Evolutionary conservation across 2,888 invertebrate species (phyloP).

Genomic region (Cremastobaeus sp.): DNA sequence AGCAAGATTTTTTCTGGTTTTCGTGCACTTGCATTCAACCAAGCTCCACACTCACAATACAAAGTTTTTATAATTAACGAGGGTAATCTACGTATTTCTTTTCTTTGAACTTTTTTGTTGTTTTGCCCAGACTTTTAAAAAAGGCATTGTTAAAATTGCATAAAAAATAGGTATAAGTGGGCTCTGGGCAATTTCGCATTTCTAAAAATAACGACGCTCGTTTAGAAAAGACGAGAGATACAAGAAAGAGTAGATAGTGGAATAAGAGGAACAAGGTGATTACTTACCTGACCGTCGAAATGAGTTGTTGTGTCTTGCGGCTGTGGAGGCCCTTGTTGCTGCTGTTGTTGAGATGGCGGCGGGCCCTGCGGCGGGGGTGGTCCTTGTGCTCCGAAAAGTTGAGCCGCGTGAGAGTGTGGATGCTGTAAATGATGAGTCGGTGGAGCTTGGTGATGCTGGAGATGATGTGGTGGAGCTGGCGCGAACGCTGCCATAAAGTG

Average conservation of each 20-base stretch:
- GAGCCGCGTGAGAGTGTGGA: constrained; percentile 79
- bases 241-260: constrained; percentile 7
- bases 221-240: constrained; percentile 28
- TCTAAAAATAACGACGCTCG: constrained; percentile 52
- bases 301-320: constrained; percentile 75
- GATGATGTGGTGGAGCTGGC: constrained; percentile 79
- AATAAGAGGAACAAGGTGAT: constrained; percentile 26
- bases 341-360: constrained; percentile 74
- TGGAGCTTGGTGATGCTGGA: constrained; percentile 79
- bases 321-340: constrained; percentile 76
- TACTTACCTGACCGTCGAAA: constrained; percentile 76
- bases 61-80: constrained; percentile 17
- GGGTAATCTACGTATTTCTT: constrained; percentile 3
- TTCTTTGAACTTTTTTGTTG: background rate
- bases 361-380: constrained; percentile 75
- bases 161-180: constrained; percentile 27
- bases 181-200: constrained; percentile 36
- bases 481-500: constrained; percentile 78
- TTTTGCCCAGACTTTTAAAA: constrained; percentile 3
- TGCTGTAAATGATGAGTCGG: constrained; percentile 79
- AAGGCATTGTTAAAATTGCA: constrained; percentile 43
- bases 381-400: constrained; percentile 78
- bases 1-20: no score
- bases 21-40: no score
- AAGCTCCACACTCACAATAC: no score